Percentiles rank a stretch among this genome's conserved stretches.
These are phyloP conservation scores for Chymomyza amoena DNA, from an alignment of 2,888 invertebrate genomes.

Conservation along the genomic window DNA sequence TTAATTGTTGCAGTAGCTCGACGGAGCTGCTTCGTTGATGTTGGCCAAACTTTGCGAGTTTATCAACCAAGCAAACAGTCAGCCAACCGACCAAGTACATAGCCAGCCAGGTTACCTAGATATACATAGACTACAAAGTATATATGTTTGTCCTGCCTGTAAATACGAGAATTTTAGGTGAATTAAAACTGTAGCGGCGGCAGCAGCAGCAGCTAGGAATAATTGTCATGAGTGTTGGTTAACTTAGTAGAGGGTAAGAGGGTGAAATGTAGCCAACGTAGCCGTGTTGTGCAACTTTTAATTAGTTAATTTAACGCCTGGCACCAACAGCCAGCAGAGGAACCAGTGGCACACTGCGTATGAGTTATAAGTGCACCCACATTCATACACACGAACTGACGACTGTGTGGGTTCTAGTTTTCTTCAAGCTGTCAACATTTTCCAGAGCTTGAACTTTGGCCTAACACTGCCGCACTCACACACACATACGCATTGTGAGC, in stretches of 20 bases:
- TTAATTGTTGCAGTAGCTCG: constrained; percentile 60
- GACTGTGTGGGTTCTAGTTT: constrained; percentile 11
- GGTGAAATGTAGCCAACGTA: constrained; percentile 1
- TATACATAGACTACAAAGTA: too few relatives aligned
- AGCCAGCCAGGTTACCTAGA: constrained; percentile 7
- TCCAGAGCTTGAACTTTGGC: constrained; percentile 42
- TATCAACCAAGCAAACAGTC: constrained; percentile 28
- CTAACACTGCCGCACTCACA: constrained; percentile 9
- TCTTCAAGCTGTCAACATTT: constrained; percentile 55
- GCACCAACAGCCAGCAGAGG: constrained; percentile 40
- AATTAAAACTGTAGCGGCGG: constrained; percentile 56
- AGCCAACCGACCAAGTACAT: constrained; percentile 12
- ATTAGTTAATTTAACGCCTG: constrained; percentile 69
- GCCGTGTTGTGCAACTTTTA: constrained; percentile 58
- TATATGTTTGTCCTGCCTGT: background rate
- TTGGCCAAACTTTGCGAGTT: constrained; percentile 43
- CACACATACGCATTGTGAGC: constrained; percentile 10
- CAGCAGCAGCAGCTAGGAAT: constrained; percentile 34
- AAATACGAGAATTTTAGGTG: constrained; percentile 44
- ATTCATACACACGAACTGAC: constrained; percentile 7
- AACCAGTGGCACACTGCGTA: constrained; percentile 48
- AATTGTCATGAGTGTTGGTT: constrained; percentile 54
- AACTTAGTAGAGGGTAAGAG: constrained; percentile 20
- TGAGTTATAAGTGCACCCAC: constrained; percentile 49
- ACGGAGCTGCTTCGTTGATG: constrained; percentile 10